Evolutionary conservation across 2,888 invertebrate genomes (phyloP).

Genomic region (Auanema sp.): DNA sequence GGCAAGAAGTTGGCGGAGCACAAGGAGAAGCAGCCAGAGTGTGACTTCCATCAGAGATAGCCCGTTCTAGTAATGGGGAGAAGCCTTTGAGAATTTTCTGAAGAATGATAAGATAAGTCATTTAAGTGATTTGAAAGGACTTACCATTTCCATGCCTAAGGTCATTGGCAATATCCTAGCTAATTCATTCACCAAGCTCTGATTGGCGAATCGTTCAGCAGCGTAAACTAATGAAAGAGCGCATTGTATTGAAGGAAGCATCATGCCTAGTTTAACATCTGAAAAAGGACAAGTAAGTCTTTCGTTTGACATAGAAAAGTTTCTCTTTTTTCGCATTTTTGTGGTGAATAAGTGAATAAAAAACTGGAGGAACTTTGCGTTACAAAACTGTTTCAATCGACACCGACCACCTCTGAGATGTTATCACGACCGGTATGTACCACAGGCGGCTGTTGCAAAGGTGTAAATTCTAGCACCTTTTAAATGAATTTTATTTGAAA

Average conservation of each 20-base stretch:
- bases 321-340: conserved; percentile 1
- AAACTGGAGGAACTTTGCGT: no score
- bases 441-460: no score
- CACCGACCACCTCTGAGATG: no score
- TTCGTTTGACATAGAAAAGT: background rate
- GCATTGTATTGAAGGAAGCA: conserved; percentile 43
- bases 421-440: no score
- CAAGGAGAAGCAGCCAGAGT: background rate
- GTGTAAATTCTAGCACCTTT: no score
- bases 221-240: conserved; percentile 34
- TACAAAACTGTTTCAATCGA: no score
- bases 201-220: conserved; percentile 8
- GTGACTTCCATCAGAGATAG: background rate
- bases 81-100: conserved; percentile 6
- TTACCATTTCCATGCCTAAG: conserved; percentile 4
- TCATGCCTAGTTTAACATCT: conserved; percentile 39
- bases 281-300: conserved; percentile 20
- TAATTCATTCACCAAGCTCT: background rate
- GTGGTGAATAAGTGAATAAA: background rate
- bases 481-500: no score
- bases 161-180: background rate
- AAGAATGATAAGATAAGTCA: background rate
- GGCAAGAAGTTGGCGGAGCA: conserved; percentile 10
- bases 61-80: conserved; percentile 2
- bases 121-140: background rate